Base-by-base conservation (phyloP, 2,113 vertebrate species). In the Bothrops jararaca region DNA sequence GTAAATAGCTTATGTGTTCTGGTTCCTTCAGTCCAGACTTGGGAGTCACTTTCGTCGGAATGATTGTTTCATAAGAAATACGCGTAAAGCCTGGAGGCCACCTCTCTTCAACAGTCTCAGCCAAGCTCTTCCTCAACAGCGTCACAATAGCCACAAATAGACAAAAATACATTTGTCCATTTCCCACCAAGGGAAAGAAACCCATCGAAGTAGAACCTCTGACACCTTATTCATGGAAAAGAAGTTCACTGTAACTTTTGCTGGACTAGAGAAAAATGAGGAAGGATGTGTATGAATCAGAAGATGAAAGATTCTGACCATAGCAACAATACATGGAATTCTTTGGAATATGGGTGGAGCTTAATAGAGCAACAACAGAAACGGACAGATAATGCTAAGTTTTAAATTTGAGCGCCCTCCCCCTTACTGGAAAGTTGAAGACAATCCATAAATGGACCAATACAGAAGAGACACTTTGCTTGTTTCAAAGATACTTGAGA, bases 21-120 rank as follows among this genome's bases (percentile, higher is more conserved):
- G 90, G 91, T 48, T 85, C 89, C 48, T 85, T 3, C 4, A 85
- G 23, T 22, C 18, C 90, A 52, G 69, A 42, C 9, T 2, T 39
- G 54, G 90, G 2, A 15, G 26, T n/a, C 89, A 95, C 0, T 88
- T 60, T 95, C 91, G 92, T 57, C 26, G 95, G 96, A 90, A 94
- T 96, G 29, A 93, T 95, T 48, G 95, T 94, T 50, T 96, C 95
- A 60, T 54, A 85, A 24, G 87, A 80, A 80, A 42, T 34, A 45
- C 9, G 29, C 0, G 3, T 89, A 13, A 42, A 53, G 9, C 45
- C 86, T 29, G 54, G 64, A 80, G 69, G 54, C 48, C 42, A 23
- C 10, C 13, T 39, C n/a, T 60, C 87, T 23, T 9, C 87, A 53
- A 2, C 1, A 29, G 18, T 85, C 10, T 53, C 85, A 60, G 1